phyloP scores from a whole-genome alignment of 2,888 invertebrate species.

The Hirtodrosophila duncani region DNA sequence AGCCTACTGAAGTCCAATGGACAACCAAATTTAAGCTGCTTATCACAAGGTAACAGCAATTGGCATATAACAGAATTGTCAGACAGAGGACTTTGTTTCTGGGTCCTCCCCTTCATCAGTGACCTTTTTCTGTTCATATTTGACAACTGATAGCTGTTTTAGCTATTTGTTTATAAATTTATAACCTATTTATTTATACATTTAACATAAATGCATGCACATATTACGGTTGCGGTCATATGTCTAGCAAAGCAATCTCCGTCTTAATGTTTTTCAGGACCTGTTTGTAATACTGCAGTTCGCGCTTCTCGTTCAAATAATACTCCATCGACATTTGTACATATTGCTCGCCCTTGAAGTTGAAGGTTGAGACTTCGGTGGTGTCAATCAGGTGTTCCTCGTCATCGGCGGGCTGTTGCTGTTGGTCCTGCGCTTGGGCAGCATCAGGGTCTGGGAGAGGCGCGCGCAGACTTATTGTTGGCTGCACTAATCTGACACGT shows the following conservation, averaged over 20 bases:
- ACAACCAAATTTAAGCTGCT: too few relatives aligned
- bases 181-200: not conserved
- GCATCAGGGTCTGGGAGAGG: not conserved
- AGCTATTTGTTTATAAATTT: not conserved
- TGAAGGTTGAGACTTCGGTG: constrained; percentile 65
- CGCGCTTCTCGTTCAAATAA: constrained; percentile 68
- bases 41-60: too few relatives aligned
- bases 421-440: not conserved
- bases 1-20: too few relatives aligned
- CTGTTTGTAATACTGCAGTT: constrained; percentile 53
- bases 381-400: constrained; percentile 42
- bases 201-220: not conserved
- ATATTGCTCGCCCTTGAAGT: constrained; percentile 74
- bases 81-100: too few relatives aligned
- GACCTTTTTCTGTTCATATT: too few relatives aligned
- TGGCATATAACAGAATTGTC: too few relatives aligned
- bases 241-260: constrained; percentile 20
- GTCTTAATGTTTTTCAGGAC: constrained; percentile 51
- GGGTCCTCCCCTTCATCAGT: too few relatives aligned
- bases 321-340: constrained; percentile 75
- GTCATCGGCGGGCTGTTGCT: not conserved
- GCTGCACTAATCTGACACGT: not conserved
- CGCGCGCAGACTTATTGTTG: not conserved
- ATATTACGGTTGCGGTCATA: not conserved
- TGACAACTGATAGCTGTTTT: too few relatives aligned